Base-by-base conservation (phyloP, 2,113 vertebrate species). In the Paraplagusia blochii region DNA sequence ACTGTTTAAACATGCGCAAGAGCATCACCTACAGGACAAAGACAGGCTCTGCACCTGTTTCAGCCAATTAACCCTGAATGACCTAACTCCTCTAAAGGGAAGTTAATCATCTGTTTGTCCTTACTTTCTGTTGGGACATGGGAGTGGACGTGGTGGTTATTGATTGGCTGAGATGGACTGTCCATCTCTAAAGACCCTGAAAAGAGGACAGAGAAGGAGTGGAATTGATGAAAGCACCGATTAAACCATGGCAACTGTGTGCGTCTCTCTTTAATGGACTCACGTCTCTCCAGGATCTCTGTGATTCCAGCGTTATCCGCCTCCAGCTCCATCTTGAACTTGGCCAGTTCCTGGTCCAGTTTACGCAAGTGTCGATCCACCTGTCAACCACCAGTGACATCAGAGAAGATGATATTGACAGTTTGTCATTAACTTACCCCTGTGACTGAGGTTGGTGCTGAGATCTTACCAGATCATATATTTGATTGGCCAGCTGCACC, bases 281-380 rank as follows among this genome's bases (percentile, higher is more conserved):
- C 2, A 58, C 97, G 89, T 89, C 96, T 93, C 88, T 99, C 97
- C 81, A 99, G 74, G 88, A 99, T 92, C 88, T 99, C 97, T 1
- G 97, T 99, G 88, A 99, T 99, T 55, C 97, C 97, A 56, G 97
- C 97, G 66, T 99, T 99, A 89, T 99, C 97, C 8, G 97, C 97
- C 90, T 99, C 97, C 77, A 99, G 91, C 77, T 99, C 96, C 97
- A 99, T 99, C 92, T 99, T 99, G 79, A 99, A 99, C 80, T 99
- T 99, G 66, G 95, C 95, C 1, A 99, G 90, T 72, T 99, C 97
- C 84, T 99, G 97, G 88, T 99, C 97, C 88, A 99, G 60, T 81
- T 99, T 99, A 69, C 97, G 90, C 77, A 99, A 90, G 76, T 99
- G 96, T 55, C 97, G 93, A 75, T 99, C 97, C 88, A 99, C 97